A percentile compares a stretch with the other conserved stretches of the same genome.
phyloP scores from a whole-genome alignment of 2,113 vertebrate species.

The Ancistrus triradiatus region DNA sequence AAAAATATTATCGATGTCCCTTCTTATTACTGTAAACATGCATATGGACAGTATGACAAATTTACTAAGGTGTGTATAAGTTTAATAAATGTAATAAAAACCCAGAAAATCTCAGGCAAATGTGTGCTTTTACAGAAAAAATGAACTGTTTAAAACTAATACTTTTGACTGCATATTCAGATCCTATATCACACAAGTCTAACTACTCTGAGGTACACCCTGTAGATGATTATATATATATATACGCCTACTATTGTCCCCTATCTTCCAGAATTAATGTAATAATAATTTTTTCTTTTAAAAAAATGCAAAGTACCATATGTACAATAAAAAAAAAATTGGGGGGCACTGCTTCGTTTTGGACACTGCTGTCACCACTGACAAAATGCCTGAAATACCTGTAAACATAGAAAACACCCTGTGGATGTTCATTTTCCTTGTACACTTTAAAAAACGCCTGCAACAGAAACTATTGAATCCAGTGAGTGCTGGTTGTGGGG shows the following conservation, averaged over 20 bases:
- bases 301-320: constrained; percentile 41
- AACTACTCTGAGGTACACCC: too few species aligned
- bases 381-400: constrained; percentile 29
- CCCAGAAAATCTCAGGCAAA: constrained; percentile 9
- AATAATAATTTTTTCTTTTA: constrained; percentile 18
- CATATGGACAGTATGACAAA: background rate
- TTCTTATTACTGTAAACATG: too few species aligned
- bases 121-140: too few species aligned
- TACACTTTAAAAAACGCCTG: constrained; percentile 1
- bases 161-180: too few species aligned
- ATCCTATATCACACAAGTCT: too few species aligned
- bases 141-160: background rate
- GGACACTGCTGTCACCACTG: constrained; percentile 10
- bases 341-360: background rate
- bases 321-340: constrained; percentile 40
- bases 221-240: background rate
- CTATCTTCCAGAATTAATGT: background rate
- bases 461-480: constrained; percentile 17
- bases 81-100: constrained; percentile 43
- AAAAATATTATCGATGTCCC: too few species aligned
- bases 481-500: constrained; percentile 28
- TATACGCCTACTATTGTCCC: background rate
- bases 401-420: constrained; percentile 34
- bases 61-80: background rate
- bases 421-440: constrained; percentile 20